Evolutionary conservation across 2,797 vertebrate genomes (phyloP).

Genomic region (Thunnus albacares): DNA sequence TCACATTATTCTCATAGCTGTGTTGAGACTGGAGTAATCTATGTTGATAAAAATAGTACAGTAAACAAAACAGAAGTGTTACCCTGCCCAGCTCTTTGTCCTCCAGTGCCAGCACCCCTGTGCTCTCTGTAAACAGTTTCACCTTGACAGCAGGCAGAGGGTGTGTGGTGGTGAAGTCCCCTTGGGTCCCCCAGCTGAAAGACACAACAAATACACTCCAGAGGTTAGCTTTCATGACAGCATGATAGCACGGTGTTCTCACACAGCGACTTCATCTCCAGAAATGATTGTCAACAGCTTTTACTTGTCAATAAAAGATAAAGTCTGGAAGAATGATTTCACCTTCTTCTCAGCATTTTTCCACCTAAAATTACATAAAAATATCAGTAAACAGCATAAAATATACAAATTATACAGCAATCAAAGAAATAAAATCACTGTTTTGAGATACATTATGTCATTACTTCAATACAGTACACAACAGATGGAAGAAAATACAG

Average conservation of each 20-base stretch:
- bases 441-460: neutral
- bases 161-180: constrained; percentile 97
- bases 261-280: constrained; percentile 40
- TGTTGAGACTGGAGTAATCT: constrained; percentile 14
- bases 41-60: neutral
- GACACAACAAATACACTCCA: constrained; percentile 73
- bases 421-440: neutral
- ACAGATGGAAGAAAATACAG: constrained; percentile 18
- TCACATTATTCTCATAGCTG: neutral
- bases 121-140: constrained; percentile 99
- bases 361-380: neutral
- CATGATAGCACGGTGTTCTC: neutral
- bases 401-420: neutral
- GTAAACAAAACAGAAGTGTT: constrained; percentile 56
- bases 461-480: constrained; percentile 19
- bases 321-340: constrained; percentile 10
- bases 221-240: constrained; percentile 73
- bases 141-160: constrained; percentile 99
- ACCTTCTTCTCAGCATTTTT: neutral
- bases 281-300: constrained; percentile 5
- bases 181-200: constrained; percentile 98
- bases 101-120: constrained; percentile 97
- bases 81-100: constrained; percentile 99
- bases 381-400: constrained; percentile 2
- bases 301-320: constrained; percentile 6